Conservation (phyloP, 2,888 invertebrate species). For the Andrena bicolor region DNA sequence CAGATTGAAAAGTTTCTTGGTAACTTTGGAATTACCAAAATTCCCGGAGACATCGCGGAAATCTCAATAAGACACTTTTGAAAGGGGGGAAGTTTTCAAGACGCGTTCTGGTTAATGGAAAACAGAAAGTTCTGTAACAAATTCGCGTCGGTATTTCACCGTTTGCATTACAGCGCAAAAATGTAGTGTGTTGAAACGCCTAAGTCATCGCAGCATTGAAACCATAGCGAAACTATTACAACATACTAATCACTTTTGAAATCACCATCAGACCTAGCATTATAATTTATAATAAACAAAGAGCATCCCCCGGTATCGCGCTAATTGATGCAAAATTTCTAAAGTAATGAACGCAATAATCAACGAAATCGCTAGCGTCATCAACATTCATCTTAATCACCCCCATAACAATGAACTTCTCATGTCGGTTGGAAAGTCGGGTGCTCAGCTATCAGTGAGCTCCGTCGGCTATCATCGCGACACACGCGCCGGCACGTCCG, state of each 20-base stretch:
- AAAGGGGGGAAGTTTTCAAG: not conserved
- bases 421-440: too few relatives aligned
- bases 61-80: not conserved
- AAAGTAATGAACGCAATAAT: too few relatives aligned
- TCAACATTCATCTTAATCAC: too few relatives aligned
- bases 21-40: not conserved
- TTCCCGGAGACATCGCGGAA: not conserved
- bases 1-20: constrained; percentile 3
- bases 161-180: not conserved
- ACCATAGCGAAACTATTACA: not conserved
- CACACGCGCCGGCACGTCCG: constrained; percentile 19
- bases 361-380: too few relatives aligned
- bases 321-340: not conserved
- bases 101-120: not conserved
- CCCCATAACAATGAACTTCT: too few relatives aligned
- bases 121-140: constrained; percentile 22
- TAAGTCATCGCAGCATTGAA: not conserved
- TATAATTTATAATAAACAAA: not conserved
- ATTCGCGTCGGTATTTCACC: not conserved
- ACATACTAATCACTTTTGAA: too few relatives aligned
- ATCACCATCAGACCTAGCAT: not conserved
- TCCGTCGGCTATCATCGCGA: not conserved
- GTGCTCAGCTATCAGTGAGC: too few relatives aligned
- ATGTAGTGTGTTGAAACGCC: not conserved
- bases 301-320: not conserved